Evolutionary conservation across 2,797 vertebrate genomes (phyloP), one percentile per base, ranked within the genome.

Genomic region (Galaxias olidus): DNA sequence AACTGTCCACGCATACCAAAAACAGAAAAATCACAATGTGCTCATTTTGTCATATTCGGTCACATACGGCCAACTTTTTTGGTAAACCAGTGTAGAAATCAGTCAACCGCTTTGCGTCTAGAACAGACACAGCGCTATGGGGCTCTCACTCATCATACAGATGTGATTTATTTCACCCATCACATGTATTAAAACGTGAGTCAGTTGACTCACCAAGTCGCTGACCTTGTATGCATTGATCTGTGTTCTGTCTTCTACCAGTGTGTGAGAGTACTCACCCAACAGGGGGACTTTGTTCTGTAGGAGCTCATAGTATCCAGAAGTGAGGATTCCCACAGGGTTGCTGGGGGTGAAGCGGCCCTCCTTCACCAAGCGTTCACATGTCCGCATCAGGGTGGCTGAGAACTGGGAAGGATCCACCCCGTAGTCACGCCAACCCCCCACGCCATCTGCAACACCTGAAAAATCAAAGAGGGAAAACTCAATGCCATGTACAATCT

Each of bases 351-450:
- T 91, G 68, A 99, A 99, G 78, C 96, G 95, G 67, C 97, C 97
- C 87, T 98, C 97, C 82, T 96, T 98, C 0, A 99, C 97, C 73
- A 99, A 90, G 47, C 97, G 94, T 82, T 99, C 97, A 48, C 97
- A 99, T 0, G 96, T 97, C 79, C 91, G 91, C 96, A 99, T 99
- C 44, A 99, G 89, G 66, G 97, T 99, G 87, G 95, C 94, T 52
- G 97, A 99, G 91, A 99, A 99, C 89, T 98, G 96, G 72, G 97
- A 99, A 0, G 97, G 97, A 83, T 99, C 97, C 1, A 99, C 97
- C 1, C 97, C 97, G 11, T 99, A 99, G 91, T 99, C 97, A 62
- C 97, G 93, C 96, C 97, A 99, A 79, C 97, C 97, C n/a, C 97
- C 97, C 0, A 99, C 97, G 0, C 97, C 97, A 81, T 99, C 97